A percentile compares a stretch with the other conserved stretches of the same genome.
These are phyloP conservation scores for Vidua macroura DNA, from an alignment of 2,113 vertebrate species.

Conservation along the genomic window DNA sequence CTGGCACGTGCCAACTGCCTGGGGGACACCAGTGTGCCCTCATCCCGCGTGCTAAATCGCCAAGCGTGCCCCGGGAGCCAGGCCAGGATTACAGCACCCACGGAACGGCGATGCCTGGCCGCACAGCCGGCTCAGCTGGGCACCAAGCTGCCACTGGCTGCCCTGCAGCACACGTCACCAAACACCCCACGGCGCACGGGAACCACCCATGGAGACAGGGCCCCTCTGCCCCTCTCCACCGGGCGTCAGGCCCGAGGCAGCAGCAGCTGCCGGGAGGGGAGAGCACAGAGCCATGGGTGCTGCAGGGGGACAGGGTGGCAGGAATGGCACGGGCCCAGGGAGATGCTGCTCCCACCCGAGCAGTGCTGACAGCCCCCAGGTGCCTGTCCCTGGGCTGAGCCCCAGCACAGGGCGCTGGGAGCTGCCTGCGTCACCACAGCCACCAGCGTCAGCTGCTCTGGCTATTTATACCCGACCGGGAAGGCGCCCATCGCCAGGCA, in stretches of 20 bases:
- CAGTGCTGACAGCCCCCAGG: not conserved
- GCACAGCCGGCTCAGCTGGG: not conserved
- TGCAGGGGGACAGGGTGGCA: rapidly evolving
- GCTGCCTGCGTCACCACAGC: conserved; percentile 16
- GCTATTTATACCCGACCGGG: conserved; percentile 73
- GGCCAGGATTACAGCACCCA: not conserved
- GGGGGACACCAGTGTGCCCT: not conserved
- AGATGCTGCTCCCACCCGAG: not conserved
- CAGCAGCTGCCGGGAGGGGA: not conserved
- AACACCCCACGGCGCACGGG: not conserved
- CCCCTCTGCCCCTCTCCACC: not conserved
- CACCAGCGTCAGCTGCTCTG: conserved; percentile 63
- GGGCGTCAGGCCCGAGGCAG: not conserved
- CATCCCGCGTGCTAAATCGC: not conserved
- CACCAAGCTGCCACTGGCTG: not conserved
- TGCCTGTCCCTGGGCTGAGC: not conserved
- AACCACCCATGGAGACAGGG: not conserved
- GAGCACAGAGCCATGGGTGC: not conserved
- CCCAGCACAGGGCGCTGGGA: not conserved
- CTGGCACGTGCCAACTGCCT: rapidly evolving
- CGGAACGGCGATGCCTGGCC: rapidly evolving
- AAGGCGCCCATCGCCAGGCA: conserved; percentile 68
- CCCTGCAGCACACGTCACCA: not conserved
- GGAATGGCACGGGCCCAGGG: rapidly evolving
- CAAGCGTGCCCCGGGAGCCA: rapidly evolving